Percentiles rank a stretch among this genome's conserved stretches.
phyloP scores from a whole-genome alignment of 2,113 vertebrate genomes.

The Petaurus breviceps region DNA sequence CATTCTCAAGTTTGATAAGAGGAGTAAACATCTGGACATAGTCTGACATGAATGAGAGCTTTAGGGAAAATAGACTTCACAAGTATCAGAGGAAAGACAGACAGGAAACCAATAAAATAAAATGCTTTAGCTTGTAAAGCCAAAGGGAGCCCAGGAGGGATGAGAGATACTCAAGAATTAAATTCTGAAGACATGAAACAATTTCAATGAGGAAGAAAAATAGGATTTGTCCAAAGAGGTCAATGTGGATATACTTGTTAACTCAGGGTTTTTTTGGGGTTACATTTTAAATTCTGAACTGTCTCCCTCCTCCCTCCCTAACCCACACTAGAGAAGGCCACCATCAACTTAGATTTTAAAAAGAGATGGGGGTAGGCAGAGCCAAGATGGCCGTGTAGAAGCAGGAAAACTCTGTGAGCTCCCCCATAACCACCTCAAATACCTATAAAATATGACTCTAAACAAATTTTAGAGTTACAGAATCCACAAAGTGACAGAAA shows the following conservation, averaged over 20 bases:
- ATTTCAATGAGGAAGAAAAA: not conserved
- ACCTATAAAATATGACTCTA: too few relatives aligned
- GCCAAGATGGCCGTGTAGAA: too few relatives aligned
- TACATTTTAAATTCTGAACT: too few relatives aligned
- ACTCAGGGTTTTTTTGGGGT: not conserved
- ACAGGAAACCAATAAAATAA: not conserved
- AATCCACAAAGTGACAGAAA: too few relatives aligned
- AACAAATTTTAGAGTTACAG: too few relatives aligned
- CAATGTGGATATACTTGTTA: not conserved
- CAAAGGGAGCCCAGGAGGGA: not conserved
- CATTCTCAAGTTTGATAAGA: not conserved
- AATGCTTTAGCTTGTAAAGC: not conserved
- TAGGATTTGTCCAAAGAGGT: not conserved
- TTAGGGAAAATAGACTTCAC: not conserved
- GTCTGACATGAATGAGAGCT: not conserved
- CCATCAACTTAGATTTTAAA: not conserved
- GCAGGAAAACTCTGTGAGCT: too few relatives aligned
- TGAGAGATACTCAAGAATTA: not conserved
- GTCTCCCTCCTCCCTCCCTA: too few relatives aligned
- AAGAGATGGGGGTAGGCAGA: not conserved
- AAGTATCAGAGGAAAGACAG: not conserved
- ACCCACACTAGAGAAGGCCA: too few relatives aligned
- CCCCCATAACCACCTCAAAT: too few relatives aligned
- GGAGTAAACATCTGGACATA: not conserved
- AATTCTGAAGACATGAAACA: not conserved